These are phyloP conservation scores for Nomada fucata DNA, from an alignment of 2,888 invertebrate species.

Conservation along the genomic window DNA sequence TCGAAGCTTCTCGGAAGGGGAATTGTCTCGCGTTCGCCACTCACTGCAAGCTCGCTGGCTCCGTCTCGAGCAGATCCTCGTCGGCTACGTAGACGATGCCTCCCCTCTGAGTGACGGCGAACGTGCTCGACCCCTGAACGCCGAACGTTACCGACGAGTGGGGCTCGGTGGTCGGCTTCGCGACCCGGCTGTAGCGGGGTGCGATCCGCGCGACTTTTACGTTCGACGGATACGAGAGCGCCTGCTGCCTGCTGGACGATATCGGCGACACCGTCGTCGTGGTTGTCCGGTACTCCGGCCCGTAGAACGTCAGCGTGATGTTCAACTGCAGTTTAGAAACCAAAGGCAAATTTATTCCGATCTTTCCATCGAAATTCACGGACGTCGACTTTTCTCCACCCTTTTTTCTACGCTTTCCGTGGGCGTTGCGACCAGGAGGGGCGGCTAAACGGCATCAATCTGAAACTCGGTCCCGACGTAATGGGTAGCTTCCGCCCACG, in stretches of 20 bases:
- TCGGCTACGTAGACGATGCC: conserved; percentile 87
- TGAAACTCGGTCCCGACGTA: conserved; percentile 26
- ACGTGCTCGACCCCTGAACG: conserved; percentile 81
- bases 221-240: conserved; percentile 72
- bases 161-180: conserved; percentile 73
- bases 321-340: conserved; percentile 72
- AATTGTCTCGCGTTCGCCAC: conserved; percentile 31
- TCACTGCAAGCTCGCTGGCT: conserved; percentile 83
- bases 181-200: conserved; percentile 74
- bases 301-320: conserved; percentile 77
- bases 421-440: conserved; percentile 16
- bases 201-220: conserved; percentile 73
- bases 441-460: conserved; percentile 31
- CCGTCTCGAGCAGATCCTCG: conserved; percentile 82
- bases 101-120: conserved; percentile 85
- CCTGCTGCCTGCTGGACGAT: conserved; percentile 66
- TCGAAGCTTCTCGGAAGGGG: neutral
- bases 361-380: no score
- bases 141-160: conserved; percentile 43
- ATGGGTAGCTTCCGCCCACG: conserved; percentile 60
- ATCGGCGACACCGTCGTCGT: conserved; percentile 74
- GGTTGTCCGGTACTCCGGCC: conserved; percentile 77
- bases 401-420: neutral
- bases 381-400: no score
- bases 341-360: neutral